Evolutionary conservation across 2,113 vertebrate species (phyloP), one percentile per base, ranked within the genome.

Genomic region (Apodemus sylvaticus): DNA sequence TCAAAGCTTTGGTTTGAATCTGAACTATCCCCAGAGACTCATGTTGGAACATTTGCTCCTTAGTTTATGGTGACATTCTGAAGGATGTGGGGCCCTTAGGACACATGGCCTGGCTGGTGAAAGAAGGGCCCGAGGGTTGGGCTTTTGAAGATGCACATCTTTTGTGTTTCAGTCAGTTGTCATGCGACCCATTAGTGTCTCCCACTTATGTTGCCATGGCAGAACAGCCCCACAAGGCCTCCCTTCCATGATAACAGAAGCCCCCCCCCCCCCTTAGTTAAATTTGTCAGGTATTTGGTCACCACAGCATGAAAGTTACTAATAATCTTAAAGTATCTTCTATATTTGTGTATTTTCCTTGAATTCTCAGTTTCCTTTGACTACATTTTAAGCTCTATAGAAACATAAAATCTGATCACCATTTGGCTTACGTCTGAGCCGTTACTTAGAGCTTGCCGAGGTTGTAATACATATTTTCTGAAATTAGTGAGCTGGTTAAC

Each of bases 261-360:
- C 36, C 7, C 29, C n/a, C n/a, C n/a, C 3, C 13, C 8, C 14
- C 0, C 6, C 9, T 58, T 24, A 1, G 3, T 73, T 73, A 68
- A 68, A 68, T 73, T 51, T 39, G 36, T 19, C 51, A 42, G 36
- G 66, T 26, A 55, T 39, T 66, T 58, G 36, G 36, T 36, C 7
- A 34, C 24, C 36, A 73, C 36, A 29, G 9, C 68, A 42, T 71
- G 45, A 58, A 74, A 42, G 24, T 20, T 58, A 73, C 51, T 11
- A n/a, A 87, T 26, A n/a, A 14, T 70, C 70, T 53, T 26, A n/a
- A 93, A 42, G 17, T 39, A 26, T 58, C 45, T 53, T 42, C 9
- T 42, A 51, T 68, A 39, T 62, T 77, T 14, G 53, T 55, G 6
- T 51, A 85, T 58, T 42, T 87, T 77, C 12, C 34, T 62, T 70